phyloP scores from a whole-genome alignment of 2,888 invertebrate species.

The Drosophila longiperda region DNA sequence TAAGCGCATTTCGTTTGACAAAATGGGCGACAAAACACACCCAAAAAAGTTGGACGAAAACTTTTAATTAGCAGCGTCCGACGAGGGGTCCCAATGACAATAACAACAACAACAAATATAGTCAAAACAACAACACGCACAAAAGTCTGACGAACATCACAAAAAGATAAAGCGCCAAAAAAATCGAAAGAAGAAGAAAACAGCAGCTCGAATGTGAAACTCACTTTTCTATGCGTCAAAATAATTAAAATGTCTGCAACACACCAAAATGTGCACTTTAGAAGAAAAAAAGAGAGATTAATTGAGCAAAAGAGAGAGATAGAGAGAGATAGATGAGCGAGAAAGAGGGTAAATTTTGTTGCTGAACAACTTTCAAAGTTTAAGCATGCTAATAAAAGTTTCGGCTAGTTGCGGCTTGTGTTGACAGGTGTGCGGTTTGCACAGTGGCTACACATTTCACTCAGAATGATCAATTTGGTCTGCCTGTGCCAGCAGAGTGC shows the following conservation, averaged over 20 bases:
- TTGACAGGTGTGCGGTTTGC: conserved; percentile 31
- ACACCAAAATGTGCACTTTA: background rate
- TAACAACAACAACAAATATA: background rate
- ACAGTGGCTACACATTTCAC: conserved; percentile 17
- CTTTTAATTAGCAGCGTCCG: conserved; percentile 73
- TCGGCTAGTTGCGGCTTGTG: conserved; percentile 21
- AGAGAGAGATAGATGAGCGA: background rate
- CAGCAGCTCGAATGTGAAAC: conserved; percentile 39
- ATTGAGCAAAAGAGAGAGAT: background rate
- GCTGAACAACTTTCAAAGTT: conserved; percentile 42
- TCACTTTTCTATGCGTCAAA: conserved; percentile 41
- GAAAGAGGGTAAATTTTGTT: background rate
- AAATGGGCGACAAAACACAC: conserved; percentile 32
- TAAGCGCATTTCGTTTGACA: conserved; percentile 40
- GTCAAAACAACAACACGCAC: background rate
- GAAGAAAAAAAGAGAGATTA: background rate
- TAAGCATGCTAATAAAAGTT: conserved; percentile 38
- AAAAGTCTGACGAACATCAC: conserved; percentile 17
- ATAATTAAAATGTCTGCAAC: conserved; percentile 54
- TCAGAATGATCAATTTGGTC: conserved; percentile 41
- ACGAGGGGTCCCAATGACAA: conserved; percentile 9
- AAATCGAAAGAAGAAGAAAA: conserved; percentile 13
- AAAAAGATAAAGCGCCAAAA: conserved; percentile 24
- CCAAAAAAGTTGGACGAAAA: conserved; percentile 63
- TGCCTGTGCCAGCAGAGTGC: conserved; percentile 6